Percentiles rank a stretch among this genome's conserved stretches.
Evolutionary conservation across 2,888 invertebrate species (phyloP).

Genomic region (Liodrosophila aerea): DNA sequence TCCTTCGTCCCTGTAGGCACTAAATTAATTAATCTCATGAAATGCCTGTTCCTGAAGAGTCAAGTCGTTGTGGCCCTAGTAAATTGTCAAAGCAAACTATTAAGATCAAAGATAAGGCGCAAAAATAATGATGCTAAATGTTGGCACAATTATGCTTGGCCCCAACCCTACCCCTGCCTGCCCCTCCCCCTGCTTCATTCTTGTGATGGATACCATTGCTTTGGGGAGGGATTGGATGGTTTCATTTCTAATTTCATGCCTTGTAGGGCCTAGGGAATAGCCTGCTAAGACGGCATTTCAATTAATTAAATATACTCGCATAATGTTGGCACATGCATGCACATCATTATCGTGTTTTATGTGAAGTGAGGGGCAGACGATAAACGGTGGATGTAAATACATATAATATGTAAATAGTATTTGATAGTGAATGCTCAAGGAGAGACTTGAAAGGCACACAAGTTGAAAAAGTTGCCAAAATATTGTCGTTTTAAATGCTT

Average conservation of each 20-base stretch:
- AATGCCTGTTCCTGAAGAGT: conserved; percentile 35
- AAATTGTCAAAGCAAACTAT: conserved; percentile 67
- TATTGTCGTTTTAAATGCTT: too few species aligned
- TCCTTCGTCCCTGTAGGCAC: conserved; percentile 45
- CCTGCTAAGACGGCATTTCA: conserved; percentile 40
- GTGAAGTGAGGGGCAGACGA: conserved; percentile 1
- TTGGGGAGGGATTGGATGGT: not conserved
- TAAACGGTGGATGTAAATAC: too few species aligned
- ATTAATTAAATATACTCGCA: conserved; percentile 51
- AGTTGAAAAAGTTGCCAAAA: too few species aligned
- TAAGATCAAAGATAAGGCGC: conserved; percentile 70
- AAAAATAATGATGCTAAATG: conserved; percentile 70
- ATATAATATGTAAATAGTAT: too few species aligned
- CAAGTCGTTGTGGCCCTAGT: conserved; percentile 23
- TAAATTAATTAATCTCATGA: conserved; percentile 73
- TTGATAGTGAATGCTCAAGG: too few species aligned
- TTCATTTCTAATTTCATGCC: not conserved
- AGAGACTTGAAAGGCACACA: too few species aligned
- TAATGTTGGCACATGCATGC: conserved; percentile 24
- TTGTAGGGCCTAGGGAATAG: not conserved
- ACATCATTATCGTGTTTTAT: conserved; percentile 20
- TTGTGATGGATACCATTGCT: too few species aligned
- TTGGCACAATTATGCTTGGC: conserved; percentile 63
- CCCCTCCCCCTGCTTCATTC: too few species aligned
- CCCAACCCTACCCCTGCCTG: conserved; percentile 9